phyloP scores from a whole-genome alignment of 2,888 invertebrate species.

The Leptinotarsa peninsularis region DNA sequence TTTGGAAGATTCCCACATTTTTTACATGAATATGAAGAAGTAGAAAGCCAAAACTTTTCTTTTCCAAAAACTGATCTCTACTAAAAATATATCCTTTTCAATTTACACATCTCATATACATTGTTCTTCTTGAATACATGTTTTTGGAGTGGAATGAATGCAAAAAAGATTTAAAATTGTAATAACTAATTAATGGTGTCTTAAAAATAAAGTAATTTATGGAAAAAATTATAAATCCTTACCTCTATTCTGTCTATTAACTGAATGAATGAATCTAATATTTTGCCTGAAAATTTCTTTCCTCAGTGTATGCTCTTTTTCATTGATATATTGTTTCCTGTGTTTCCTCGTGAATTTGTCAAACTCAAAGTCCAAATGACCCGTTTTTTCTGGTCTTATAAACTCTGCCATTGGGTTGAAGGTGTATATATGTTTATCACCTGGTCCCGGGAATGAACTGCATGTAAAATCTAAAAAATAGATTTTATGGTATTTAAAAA shows the following conservation, averaged over 20 bases:
- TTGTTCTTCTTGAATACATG: too few relatives aligned
- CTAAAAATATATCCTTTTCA: too few relatives aligned
- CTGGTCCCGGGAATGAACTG: constrained; percentile 88
- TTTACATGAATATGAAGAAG: too few relatives aligned
- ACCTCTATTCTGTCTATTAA: constrained; percentile 62
- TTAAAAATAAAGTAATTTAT: too few relatives aligned
- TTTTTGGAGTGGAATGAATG: too few relatives aligned
- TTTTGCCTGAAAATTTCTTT: constrained; percentile 89
- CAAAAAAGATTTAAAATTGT: too few relatives aligned
- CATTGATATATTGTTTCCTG: constrained; percentile 73
- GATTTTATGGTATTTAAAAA: background rate
- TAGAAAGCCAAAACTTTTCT: too few relatives aligned
- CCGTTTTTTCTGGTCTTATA: constrained; percentile 76
- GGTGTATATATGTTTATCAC: constrained; percentile 78
- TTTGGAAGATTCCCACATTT: too few relatives aligned
- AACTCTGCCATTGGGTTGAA: constrained; percentile 97
- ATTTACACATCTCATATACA: too few relatives aligned
- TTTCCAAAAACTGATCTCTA: too few relatives aligned
- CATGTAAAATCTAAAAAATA: constrained; percentile 74
- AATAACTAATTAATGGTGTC: too few relatives aligned
- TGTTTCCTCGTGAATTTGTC: constrained; percentile 80
- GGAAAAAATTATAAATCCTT: background rate
- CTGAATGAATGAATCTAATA: constrained; percentile 71
- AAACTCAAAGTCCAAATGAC: constrained; percentile 83
- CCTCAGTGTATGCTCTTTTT: constrained; percentile 77